These are phyloP conservation scores for Chironomus striatipennis DNA, from an alignment of 1,140 invertebrate species.

Conservation along the genomic window DNA sequence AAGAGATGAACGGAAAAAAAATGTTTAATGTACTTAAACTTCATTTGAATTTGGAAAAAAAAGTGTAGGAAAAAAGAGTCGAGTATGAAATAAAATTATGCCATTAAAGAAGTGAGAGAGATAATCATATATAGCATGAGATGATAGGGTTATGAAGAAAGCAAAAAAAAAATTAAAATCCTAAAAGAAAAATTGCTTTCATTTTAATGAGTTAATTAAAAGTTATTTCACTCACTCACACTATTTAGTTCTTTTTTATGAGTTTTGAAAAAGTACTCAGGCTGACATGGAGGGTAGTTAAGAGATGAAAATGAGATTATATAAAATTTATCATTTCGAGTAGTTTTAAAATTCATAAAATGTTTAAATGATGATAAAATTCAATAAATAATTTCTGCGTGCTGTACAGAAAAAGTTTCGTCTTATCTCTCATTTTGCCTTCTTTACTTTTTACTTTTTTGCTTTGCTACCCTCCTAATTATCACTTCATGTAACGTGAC, in stretches of 20 bases:
- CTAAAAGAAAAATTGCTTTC: background rate
- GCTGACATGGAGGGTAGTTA: background rate
- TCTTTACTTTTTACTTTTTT: background rate
- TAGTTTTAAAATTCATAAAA: background rate
- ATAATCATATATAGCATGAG: background rate
- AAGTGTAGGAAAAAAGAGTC: background rate
- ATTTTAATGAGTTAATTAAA: conserved; percentile 15
- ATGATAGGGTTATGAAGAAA: background rate
- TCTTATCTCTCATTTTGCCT: background rate
- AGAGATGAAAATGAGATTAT: no score
- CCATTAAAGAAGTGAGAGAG: background rate
- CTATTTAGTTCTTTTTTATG: background rate
- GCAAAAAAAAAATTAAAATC: background rate
- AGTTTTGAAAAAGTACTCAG: background rate
- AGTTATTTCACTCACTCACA: background rate
- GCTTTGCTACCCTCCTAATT: background rate
- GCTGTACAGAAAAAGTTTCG: background rate
- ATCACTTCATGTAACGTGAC: no score
- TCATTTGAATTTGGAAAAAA: background rate
- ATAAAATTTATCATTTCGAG: background rate
- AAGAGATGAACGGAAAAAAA: no score
- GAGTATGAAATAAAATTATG: background rate
- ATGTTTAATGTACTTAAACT: background rate
- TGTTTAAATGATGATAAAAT: background rate
- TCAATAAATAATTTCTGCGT: conserved; percentile 2